These are phyloP conservation scores for Urocynchramus pylzowi DNA, from an alignment of 2,113 vertebrate species.

Conservation along the genomic window DNA sequence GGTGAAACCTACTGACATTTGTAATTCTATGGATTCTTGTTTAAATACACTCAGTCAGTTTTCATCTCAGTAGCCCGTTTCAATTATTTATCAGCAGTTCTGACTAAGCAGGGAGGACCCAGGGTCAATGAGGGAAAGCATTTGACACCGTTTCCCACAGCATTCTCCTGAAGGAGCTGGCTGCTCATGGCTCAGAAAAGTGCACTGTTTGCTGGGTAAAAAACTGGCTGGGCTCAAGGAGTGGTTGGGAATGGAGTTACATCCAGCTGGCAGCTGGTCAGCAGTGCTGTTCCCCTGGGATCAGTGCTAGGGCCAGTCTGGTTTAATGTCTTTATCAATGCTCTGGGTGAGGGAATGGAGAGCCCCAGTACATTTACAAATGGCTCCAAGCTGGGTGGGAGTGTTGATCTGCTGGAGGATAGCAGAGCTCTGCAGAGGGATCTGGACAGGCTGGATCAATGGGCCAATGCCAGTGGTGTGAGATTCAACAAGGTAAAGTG, in stretches of 20 bases:
- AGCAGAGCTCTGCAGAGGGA: neutral
- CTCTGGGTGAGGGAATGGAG: neutral
- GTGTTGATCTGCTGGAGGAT: neutral
- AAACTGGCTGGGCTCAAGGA: neutral
- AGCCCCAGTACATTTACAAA: neutral
- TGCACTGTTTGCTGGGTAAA: neutral
- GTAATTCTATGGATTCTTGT: neutral
- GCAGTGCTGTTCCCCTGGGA: neutral
- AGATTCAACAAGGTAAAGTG: neutral
- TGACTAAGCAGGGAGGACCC: neutral
- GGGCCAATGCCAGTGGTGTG: rapidly evolving
- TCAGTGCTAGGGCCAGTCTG: neutral
- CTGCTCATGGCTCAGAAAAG: neutral
- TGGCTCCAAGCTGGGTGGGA: neutral
- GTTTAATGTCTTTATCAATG: neutral
- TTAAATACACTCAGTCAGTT: neutral
- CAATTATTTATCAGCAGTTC: neutral
- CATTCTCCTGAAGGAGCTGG: neutral
- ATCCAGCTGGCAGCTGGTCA: neutral
- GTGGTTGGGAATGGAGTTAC: neutral
- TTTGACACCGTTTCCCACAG: neutral
- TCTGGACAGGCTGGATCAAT: neutral
- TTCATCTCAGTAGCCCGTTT: neutral
- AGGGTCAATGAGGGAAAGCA: neutral
- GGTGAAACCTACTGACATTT: neutral